phyloP scores from a whole-genome alignment of 2,888 invertebrate genomes.

The Rhodophaea formosa region DNA sequence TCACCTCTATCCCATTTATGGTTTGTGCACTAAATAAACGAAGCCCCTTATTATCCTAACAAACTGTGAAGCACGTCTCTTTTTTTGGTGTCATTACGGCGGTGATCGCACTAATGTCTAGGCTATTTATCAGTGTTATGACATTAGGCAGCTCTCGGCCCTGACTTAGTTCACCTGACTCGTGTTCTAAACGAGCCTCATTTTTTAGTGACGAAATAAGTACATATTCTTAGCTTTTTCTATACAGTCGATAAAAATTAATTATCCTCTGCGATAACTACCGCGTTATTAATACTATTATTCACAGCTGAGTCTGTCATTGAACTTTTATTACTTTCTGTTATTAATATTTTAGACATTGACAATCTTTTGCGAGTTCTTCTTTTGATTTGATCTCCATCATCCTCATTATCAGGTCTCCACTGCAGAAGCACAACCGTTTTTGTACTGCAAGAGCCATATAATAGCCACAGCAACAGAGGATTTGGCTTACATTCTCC shows the following conservation, averaged over 20 bases:
- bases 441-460: too few species aligned
- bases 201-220: neutral
- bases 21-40: neutral
- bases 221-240: neutral
- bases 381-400: too few species aligned
- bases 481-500: too few species aligned
- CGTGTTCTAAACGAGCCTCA: neutral
- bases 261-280: too few species aligned
- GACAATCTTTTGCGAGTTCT: too few species aligned
- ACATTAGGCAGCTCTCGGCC: neutral
- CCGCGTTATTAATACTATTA: too few species aligned
- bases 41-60: neutral
- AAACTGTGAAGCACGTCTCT: neutral
- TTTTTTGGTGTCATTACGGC: constrained; percentile 2
- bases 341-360: too few species aligned
- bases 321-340: too few species aligned
- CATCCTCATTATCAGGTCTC: too few species aligned
- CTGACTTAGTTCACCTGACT: neutral
- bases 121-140: neutral
- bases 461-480: too few species aligned
- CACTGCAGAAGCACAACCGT: too few species aligned
- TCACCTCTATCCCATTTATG: neutral
- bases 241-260: neutral
- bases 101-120: neutral
- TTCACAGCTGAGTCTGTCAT: too few species aligned